phyloP scores from a whole-genome alignment of 1,140 invertebrate species.

The Eriocheir sinensis region DNA sequence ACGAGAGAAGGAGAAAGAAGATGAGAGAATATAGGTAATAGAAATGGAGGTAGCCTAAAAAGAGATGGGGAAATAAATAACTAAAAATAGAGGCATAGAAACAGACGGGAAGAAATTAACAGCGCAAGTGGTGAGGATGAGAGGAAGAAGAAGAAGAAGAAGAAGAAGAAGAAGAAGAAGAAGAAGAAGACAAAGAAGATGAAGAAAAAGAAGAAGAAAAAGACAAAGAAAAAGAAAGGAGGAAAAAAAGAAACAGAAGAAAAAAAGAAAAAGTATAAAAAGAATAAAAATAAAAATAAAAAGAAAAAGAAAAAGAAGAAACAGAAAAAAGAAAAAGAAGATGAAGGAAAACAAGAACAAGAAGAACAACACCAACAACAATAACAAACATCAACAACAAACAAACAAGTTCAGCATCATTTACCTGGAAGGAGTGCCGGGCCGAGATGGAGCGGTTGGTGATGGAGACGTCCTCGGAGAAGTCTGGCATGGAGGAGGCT shows the following conservation, averaged over 20 bases:
- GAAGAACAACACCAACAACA: too few species aligned
- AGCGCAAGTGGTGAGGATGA: background rate
- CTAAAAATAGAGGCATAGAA: background rate
- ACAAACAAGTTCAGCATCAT: background rate
- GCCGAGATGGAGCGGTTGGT: slow-evolving; percentile 47
- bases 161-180: background rate
- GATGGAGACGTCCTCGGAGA: slow-evolving; percentile 57
- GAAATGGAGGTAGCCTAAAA: background rate
- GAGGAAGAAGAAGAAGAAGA: background rate
- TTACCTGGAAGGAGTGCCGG: slow-evolving; percentile 52
- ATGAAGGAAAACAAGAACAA: too few species aligned
- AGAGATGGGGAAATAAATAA: background rate
- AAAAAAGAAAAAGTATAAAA: too few species aligned
- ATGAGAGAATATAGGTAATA: too few species aligned
- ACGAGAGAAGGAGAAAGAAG: background rate
- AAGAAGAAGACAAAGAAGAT: background rate
- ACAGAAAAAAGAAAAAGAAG: too few species aligned
- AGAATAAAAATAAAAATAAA: too few species aligned
- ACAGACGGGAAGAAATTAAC: background rate
- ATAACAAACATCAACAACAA: too few species aligned
- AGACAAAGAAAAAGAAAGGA: too few species aligned
- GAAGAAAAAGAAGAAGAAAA: too few species aligned
- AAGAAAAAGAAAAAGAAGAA: too few species aligned
- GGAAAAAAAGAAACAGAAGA: too few species aligned
- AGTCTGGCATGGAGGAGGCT: slow-evolving; percentile 55